Evolutionary conservation across 1,140 invertebrate genomes (phyloP), one percentile per base, ranked within the genome.

Genomic region (Parapsyche elsis): DNA sequence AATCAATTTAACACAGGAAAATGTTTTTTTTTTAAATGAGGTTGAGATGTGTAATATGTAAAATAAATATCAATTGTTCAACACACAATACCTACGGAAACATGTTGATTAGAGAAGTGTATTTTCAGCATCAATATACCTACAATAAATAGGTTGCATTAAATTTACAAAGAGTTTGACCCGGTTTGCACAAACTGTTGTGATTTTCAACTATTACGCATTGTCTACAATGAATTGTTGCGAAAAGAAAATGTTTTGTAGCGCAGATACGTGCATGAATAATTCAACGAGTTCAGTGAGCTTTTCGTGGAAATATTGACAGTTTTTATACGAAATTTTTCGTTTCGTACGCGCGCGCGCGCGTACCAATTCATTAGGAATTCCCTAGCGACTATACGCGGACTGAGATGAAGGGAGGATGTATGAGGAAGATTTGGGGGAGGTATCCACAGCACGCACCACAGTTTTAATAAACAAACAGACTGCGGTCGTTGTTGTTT

Each of bases 401-500:
- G 12, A 46, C 5, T 46, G 5, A 46, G 45, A 46, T 46, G 45
- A 46, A 5, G 45, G 12, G 12, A 5, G 45, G 45, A 46, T 12
- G 45, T 7, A 46, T 7, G 5, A 46, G 45, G 12, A 46, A 7
- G 12, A 46, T 7, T 7, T 7, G 16, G 12, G 16, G 16, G 49
- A 5, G 49, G 49, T 53, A 16, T 53, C 16, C 49, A 53, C 16
- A 53, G 53, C 73, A 75, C 73, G 73, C 73, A 75, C 46, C 77
- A 75, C 70, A 75, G 76, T 75, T 76, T 79, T 76, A 67, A 79
- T 81, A 79, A 79, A 78, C 61, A 82, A 82, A 82, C 81, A 79
- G 10, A 71, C 59, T 71, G 70, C 30, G 30, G 21, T 82, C 49
- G 16, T 61, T 24, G 76, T 67, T 75, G 59, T 81, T 79, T 79